Evolutionary conservation across 2,888 invertebrate genomes (phyloP), one percentile per base, ranked within the genome.

Genomic region (Leptinotarsa haldemani): DNA sequence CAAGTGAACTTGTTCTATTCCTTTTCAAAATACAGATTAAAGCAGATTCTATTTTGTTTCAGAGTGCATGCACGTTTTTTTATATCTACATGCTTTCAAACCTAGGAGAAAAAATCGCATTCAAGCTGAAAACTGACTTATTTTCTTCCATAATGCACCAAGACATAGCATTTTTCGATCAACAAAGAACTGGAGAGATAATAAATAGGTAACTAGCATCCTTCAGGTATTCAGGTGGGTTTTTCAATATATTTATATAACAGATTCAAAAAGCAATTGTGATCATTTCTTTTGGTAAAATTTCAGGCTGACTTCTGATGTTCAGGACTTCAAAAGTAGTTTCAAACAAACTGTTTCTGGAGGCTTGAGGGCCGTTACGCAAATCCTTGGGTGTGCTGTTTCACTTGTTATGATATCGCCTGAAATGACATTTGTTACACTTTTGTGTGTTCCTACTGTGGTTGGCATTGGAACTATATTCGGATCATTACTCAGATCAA

Each of bases 291-390:
- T 50, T 50, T 16, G 15, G 15, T 50, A 5, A 50, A 50, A 16
- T 71, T 47, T 72, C 30, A 94, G 95, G 81, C 88, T 98, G 77
- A 97, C 97, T 40, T 92, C 94, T 64, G 98, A 99, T 88, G 93
- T 98, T 12, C 98, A 99, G 86, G 98, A 98, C 84, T 98, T 99
- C 86, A 99, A 99, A 88, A 97, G 97, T 82, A 94, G 96, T 1
- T 98, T 99, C 85, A 99, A 99, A 86, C 93, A 95, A 83, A 94
- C 95, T 30, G 93, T 99, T 64, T 95, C 98, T 1, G 97, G 97
- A 83, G 98, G 98, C 1, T 87, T 99, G 47, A 90, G 97, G 73
- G 96, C 97, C 65, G 87, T 91, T 4, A 94, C 97, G 0, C 98
- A 98, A 90, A 94, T 97, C 76, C 84, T 90, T 2, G 95, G 95